Conservation (phyloP, 92 coral and sea anemone genomes). For the Hydrozoanthus gracilis region DNA sequence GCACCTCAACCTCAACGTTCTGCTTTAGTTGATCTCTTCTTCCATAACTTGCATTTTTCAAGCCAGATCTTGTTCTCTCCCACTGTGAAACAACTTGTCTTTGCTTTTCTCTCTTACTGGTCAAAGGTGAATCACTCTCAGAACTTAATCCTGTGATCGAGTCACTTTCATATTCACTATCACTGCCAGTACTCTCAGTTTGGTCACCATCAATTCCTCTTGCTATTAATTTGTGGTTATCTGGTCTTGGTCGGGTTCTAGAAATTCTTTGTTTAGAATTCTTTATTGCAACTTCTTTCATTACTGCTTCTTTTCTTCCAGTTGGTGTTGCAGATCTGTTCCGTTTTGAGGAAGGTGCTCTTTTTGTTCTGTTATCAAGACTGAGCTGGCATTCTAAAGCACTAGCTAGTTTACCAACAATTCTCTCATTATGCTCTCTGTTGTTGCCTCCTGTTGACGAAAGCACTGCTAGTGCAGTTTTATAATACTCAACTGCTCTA, state of each 20-base stretch:
- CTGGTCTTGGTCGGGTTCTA: slow-evolving; percentile 81
- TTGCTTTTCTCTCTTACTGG: slow-evolving; percentile 6
- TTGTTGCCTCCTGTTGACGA: slow-evolving; percentile 66
- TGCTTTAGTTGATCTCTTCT: slow-evolving; percentile 20
- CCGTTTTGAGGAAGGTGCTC: slow-evolving; percentile 33
- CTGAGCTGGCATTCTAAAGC: slow-evolving; percentile 87
- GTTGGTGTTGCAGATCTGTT: slow-evolving; percentile 40
- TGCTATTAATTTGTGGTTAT: slow-evolving; percentile 89
- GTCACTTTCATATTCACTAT: slow-evolving; percentile 9
- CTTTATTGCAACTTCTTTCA: slow-evolving; percentile 47
- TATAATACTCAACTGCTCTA: slow-evolving; percentile 87
- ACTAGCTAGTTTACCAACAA: slow-evolving; percentile 89
- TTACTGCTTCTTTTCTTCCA: slow-evolving; percentile 26
- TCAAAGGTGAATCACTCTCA: slow-evolving; percentile 43
- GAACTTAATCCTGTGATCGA: slow-evolving; percentile 9
- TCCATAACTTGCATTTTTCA: slow-evolving; percentile 7
- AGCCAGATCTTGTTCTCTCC: slow-evolving; percentile 43
- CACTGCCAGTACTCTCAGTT: slow-evolving; percentile 2
- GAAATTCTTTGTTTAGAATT: slow-evolving; percentile 61
- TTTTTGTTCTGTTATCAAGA: slow-evolving; percentile 53
- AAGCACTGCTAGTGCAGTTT: slow-evolving; percentile 77
- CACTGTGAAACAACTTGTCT: slow-evolving; percentile 43
- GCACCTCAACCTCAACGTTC: slow-evolving; percentile 45
- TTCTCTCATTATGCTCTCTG: slow-evolving; percentile 77
- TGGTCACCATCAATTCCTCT: slow-evolving; percentile 85